Evolutionary conservation across 2,797 vertebrate species (phyloP).

Genomic region (Sus cebifrons): DNA sequence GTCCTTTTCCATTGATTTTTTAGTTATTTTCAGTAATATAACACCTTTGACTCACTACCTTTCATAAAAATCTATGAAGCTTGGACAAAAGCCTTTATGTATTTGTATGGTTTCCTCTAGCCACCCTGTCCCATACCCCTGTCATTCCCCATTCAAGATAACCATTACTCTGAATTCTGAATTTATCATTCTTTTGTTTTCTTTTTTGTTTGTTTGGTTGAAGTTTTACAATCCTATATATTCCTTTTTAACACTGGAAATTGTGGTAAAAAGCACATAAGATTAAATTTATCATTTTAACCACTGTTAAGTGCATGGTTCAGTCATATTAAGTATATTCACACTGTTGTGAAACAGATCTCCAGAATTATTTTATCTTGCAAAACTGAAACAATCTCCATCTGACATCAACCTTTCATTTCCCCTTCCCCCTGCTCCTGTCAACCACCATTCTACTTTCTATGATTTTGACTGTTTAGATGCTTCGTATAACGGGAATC

Average conservation of each 20-base stretch:
- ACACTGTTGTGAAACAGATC: not conserved
- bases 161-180: not conserved
- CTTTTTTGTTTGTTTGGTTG: not conserved
- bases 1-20: not conserved
- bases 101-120: not conserved
- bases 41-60: not conserved
- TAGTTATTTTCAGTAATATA: not conserved
- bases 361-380: constrained; percentile 7
- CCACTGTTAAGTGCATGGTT: not conserved
- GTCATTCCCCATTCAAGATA: not conserved
- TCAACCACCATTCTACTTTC: not conserved
- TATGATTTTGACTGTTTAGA: not conserved
- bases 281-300: not conserved
- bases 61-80: not conserved
- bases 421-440: not conserved
- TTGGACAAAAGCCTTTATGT: not conserved
- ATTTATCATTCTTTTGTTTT: not conserved
- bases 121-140: not conserved
- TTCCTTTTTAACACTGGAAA: not conserved
- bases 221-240: not conserved
- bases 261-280: not conserved
- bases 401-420: not conserved
- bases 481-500: not conserved
- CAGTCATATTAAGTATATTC: not conserved
- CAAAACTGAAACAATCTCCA: not conserved